Base-by-base conservation (phyloP, 2,113 vertebrate genomes). In the Aptenodytes forsteri region DNA sequence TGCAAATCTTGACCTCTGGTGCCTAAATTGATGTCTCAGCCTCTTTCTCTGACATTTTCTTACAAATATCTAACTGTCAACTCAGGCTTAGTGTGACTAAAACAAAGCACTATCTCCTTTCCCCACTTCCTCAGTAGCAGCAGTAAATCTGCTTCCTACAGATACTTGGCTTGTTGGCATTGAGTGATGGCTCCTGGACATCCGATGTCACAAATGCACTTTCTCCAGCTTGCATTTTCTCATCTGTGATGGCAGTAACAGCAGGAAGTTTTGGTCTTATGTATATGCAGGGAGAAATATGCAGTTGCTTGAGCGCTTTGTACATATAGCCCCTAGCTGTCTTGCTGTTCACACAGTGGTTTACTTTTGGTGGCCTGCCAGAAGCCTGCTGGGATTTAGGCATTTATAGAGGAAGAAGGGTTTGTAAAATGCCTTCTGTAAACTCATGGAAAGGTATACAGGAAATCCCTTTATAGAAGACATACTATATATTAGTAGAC, bases 361-460 rank as follows among this genome's bases (percentile, higher is more conserved):
- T 93, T 83, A 19, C 62, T 80, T 90, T 14, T 90, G 75, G 46
- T 96, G 65, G 58, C 49, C 83, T 93, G 58, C 58, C 93, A 93
- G 79, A 83, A 77, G 27, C 70, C 69, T 92, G 16, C 40, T 86
- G 83, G 30, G 71, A 56, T 83, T 85, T 72, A 87, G 66, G 34
- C 36, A 34, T 82, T 32, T 75, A 62, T 8, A 73, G 88, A 56
- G 38, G 65, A 90, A 73, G 49, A 80, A 65, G 7, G 47, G 32
- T 90, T 73, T 92, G 46, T 83, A 69, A 93, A 93, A 93, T 32
- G 49, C 47, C n/a, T 20, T 14, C 71, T 83, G 54, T 77, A 92
- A 83, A 80, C 25, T 77, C 49, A 36, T 2, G 4, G 66, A 92
- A 95, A 89, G 71, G 49, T 92, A 64, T 77, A 54, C 54, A 96